A percentile compares a stretch with the other conserved stretches of the same genome.
phyloP scores from a whole-genome alignment of 2,888 invertebrate genomes.

The Orchesellides sinensis region DNA sequence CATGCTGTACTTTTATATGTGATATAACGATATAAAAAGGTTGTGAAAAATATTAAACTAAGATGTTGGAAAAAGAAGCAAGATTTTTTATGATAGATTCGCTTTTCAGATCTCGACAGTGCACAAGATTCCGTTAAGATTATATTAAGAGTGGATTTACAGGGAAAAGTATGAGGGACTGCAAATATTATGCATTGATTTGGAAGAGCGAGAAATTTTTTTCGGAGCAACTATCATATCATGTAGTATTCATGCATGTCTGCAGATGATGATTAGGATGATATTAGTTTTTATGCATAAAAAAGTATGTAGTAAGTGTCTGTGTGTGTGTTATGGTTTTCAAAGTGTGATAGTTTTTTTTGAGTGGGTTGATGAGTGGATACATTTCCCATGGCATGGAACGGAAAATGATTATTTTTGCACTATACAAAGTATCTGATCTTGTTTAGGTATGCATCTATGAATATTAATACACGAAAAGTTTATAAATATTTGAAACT shows the following conservation, averaged over 20 bases:
- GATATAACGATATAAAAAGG: not conserved
- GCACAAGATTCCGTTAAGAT: not conserved
- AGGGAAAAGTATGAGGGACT: not conserved
- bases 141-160: not conserved
- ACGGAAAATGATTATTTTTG: too few relatives aligned
- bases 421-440: too few relatives aligned
- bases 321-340: slow-evolving; percentile 4
- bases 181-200: too few relatives aligned
- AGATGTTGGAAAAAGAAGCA: not conserved
- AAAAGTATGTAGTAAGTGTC: too few relatives aligned
- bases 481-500: not conserved
- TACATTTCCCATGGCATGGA: not conserved
- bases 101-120: not conserved
- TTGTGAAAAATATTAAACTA: not conserved
- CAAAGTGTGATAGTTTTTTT: not conserved
- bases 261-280: not conserved
- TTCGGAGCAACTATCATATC: not conserved
- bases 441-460: too few relatives aligned
- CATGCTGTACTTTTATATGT: not conserved
- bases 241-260: not conserved
- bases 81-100: too few relatives aligned
- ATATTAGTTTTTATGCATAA: slow-evolving; percentile 8
- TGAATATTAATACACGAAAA: too few relatives aligned
- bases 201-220: not conserved
- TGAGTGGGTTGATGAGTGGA: not conserved